A percentile compares a stretch with the other conserved stretches of the same genome.
phyloP scores from a whole-genome alignment of 2,888 invertebrate species.

The Adelphocoris suturalis region DNA sequence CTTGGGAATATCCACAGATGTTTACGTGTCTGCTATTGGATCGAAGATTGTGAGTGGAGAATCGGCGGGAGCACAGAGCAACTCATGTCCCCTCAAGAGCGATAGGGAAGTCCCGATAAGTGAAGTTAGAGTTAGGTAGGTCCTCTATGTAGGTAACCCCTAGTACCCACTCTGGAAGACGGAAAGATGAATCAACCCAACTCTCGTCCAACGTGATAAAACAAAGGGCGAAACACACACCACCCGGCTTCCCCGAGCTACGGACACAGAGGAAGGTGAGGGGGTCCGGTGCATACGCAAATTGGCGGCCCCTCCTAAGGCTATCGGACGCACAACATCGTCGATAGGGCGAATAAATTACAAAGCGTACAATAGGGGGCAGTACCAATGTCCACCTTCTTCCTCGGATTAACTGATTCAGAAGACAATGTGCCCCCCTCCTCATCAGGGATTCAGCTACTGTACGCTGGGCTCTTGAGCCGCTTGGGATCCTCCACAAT shows the following conservation, averaged over 20 bases:
- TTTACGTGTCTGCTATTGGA: neutral
- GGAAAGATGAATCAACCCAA: conserved; percentile 51
- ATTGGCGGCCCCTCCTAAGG: conserved; percentile 70
- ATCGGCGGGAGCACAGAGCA: neutral
- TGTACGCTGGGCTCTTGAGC: conserved; percentile 40
- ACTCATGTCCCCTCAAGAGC: conserved; percentile 46
- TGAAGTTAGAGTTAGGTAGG: conserved; percentile 33
- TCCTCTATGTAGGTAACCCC: conserved; percentile 6
- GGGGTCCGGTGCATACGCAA: conserved; percentile 64
- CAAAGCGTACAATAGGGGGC: conserved; percentile 59
- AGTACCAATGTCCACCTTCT: conserved; percentile 34
- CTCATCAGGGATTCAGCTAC: conserved; percentile 68
- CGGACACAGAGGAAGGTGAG: neutral
- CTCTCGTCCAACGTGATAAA: conserved; percentile 40
- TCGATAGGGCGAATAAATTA: conserved; percentile 67
- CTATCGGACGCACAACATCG: conserved; percentile 68
- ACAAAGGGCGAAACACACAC: conserved; percentile 55
- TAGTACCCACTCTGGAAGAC: neutral
- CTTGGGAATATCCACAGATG: no score
- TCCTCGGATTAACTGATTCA: conserved; percentile 70
- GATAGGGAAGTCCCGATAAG: conserved; percentile 35
- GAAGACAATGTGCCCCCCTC: conserved; percentile 70
- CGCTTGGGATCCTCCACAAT: conserved; percentile 36
- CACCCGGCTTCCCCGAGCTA: conserved; percentile 20
- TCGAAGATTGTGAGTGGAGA: conserved; percentile 3